Base-by-base conservation (phyloP, 1,140 invertebrate species). In the Pseudomyrmex pallidus region DNA sequence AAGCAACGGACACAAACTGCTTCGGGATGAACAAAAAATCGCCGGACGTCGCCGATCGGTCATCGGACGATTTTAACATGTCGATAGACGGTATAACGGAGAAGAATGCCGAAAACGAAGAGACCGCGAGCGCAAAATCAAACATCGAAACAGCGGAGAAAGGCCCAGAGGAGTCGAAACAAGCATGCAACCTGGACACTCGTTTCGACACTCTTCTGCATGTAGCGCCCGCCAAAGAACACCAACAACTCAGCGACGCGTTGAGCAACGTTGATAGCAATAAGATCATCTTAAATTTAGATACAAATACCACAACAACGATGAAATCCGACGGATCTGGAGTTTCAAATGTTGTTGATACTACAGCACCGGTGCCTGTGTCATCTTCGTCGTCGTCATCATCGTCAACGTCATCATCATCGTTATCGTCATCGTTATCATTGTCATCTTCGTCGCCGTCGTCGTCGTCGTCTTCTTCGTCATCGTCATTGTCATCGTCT, bases 211-310 rank as follows among this genome's bases (percentile, higher is more conserved):
- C 86, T 87, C 83, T 94, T 46, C 46, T 94, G 9, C 87, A 89
- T 72, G 89, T 88, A n/a, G 87, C 74, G 67, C 83, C 85, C 0
- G 52, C 80, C 1, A 87, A 87, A 59, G 78, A 87, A 15, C 76
- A 88, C 17, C 46, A 89, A 15, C 91, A 89, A 15, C 82, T 89
- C 2, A 76, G 85, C 2, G 87, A 90, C 7, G 84, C 70, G 1
- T 59, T 87, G 25, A 46, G 48, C 1, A 78, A 74, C 15, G 22
- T 66, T 5, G 92, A 93, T 22, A 92, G 74, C 66, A 92, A 92
- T 57, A 94, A 94, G 63, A 94, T 94, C 17, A 88, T 94, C 17
- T 76, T 94, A n/a, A 94, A 94, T 78, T 78, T 94, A 2, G 93
- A 94, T 62, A 94, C 93, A 0, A 93, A 94, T 48, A 94, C 92